phyloP scores from a whole-genome alignment of 2,113 vertebrate species.

The Himantopus leucocephalus region DNA sequence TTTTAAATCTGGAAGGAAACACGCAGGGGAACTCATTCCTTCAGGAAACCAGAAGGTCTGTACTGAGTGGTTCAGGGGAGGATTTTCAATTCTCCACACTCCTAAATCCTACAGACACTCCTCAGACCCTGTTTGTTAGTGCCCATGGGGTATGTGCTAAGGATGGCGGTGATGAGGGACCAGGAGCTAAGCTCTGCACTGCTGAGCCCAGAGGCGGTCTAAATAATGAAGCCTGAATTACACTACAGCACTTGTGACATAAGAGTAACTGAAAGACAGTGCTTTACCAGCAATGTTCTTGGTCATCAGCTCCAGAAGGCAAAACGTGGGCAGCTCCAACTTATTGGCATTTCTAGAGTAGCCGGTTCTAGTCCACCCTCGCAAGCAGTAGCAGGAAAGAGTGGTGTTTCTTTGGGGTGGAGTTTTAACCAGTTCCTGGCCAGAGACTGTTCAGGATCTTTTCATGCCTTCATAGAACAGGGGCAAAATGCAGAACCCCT shows the following conservation, averaged over 20 bases:
- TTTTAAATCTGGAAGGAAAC: background rate
- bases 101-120: background rate
- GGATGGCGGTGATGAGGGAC: background rate
- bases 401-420: background rate
- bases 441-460: background rate
- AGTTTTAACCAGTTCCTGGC: background rate
- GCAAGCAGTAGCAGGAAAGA: background rate
- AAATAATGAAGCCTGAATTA: background rate
- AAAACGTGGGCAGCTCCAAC: background rate
- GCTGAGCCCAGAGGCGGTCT: background rate
- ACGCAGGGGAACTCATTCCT: background rate
- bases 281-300: background rate
- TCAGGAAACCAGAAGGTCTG: background rate
- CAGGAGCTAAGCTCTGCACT: background rate
- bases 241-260: background rate
- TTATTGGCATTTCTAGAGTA: background rate
- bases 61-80: background rate
- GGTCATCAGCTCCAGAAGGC: background rate
- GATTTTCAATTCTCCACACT: background rate
- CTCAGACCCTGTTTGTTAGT: background rate
- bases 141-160: background rate
- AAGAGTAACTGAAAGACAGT: background rate
- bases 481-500: background rate
- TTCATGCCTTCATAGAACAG: background rate
- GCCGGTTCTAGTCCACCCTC: background rate